These are phyloP conservation scores for Passer domesticus DNA, from an alignment of 2,113 vertebrate species.

Conservation along the genomic window DNA sequence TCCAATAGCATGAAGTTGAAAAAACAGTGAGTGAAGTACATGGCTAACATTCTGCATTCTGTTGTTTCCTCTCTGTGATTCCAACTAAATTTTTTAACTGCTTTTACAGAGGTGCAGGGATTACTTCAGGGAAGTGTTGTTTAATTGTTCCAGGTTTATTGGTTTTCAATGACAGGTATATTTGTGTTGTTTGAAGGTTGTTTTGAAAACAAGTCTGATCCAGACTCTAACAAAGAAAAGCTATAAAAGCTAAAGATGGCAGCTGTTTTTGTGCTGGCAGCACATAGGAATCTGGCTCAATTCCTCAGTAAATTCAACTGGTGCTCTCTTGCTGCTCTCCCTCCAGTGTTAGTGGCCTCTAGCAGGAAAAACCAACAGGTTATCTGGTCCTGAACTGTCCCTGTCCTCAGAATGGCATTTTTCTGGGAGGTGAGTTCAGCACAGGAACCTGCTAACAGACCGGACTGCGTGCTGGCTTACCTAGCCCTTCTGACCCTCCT, in stretches of 20 bases:
- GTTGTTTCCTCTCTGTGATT: neutral
- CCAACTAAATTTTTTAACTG: neutral
- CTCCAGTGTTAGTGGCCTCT: neutral
- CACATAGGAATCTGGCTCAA: neutral
- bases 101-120: neutral
- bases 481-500: neutral
- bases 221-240: neutral
- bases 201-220: neutral
- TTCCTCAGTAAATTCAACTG: neutral
- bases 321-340: neutral
- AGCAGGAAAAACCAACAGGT: neutral
- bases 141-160: neutral
- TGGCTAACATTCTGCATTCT: neutral
- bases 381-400: neutral
- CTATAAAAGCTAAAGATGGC: neutral
- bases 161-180: neutral
- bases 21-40: neutral
- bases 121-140: neutral
- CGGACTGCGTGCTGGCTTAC: fast-evolving
- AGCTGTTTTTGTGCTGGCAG: constrained; percentile 10
- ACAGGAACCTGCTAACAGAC: neutral
- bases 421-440: neutral
- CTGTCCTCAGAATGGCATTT: neutral
- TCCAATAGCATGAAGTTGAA: neutral
- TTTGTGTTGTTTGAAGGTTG: neutral